Conservation (phyloP, 2,797 vertebrate genomes). For the Channa striata region DNA sequence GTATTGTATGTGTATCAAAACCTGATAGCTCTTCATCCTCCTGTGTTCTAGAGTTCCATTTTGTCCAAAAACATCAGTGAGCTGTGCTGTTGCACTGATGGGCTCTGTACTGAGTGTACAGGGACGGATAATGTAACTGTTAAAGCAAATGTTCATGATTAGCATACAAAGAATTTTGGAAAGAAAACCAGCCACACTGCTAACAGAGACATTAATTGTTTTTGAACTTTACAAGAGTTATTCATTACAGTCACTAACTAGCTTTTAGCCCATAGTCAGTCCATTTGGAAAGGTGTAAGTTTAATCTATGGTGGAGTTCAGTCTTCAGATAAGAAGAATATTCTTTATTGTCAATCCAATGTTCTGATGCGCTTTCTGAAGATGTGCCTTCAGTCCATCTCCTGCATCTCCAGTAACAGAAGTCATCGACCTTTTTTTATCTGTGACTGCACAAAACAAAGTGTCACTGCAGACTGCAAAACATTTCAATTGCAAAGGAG, state of each 20-base stretch:
- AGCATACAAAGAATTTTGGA: not conserved
- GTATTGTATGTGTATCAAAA: no score
- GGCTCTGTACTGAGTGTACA: no score
- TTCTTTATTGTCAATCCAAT: constrained; percentile 6
- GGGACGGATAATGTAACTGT: not conserved
- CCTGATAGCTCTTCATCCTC: no score
- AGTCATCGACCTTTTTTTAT: constrained; percentile 78
- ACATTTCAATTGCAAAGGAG: not conserved
- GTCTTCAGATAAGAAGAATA: not conserved
- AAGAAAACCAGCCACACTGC: not conserved
- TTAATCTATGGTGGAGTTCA: not conserved
- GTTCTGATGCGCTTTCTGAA: not conserved
- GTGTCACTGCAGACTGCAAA: not conserved
- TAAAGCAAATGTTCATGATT: not conserved
- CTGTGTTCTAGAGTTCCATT: no score
- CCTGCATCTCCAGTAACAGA: not conserved
- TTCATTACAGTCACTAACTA: no score
- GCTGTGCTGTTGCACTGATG: no score
- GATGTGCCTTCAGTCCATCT: not conserved
- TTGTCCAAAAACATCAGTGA: no score
- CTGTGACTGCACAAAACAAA: constrained; percentile 76
- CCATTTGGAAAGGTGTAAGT: not conserved
- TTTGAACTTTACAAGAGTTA: not conserved
- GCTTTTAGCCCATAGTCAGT: not conserved
- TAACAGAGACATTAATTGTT: not conserved